Base-by-base conservation (phyloP, 2,888 invertebrate genomes). In the Leptinotarsa tumamoca region DNA sequence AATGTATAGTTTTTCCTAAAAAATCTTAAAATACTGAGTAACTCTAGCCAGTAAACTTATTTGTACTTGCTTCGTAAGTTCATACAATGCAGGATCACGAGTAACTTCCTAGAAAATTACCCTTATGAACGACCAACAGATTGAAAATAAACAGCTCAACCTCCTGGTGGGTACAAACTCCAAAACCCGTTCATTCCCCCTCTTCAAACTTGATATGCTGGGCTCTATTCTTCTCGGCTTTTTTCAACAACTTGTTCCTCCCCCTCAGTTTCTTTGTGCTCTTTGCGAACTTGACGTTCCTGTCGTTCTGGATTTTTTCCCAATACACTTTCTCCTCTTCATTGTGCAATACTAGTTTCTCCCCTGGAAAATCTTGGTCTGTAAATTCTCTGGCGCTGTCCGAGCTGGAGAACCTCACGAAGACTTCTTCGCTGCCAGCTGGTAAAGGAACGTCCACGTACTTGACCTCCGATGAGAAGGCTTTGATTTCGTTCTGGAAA, bases 291-390 rank as follows among this genome's bases (percentile, higher is more conserved):
- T 92, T 93, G 5, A 89, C 88, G 71, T 90, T 89, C 77, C 93
- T 90, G 84, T 93, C 93, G 15, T 88, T 87, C 80, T 90, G 89
- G 56, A 96, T 94, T 85, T 94, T 95, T 21, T 92, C 88, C 96
- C 97, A 97, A 88, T 98, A 97, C 27, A 89, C 88, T 54, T 90
- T 89, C 86, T 97, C 97, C 78, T 94, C 94, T 2, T 92, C 90
- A 1, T 93, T 76, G 61, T 83, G 84, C 80, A 80, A 71, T 10
- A 80, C 43, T 4, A 56, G 68, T 68, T 73, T 77, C 67, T 78
- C 77, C 1, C 80, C 80, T 7, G 56, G 50, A 58, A 67, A 79
- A 17, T 77, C 79, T 56, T 77, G 87, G 18, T 73, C 84, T 17
- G 84, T 84, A 78, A 87, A 87, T 63, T 86, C 85, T 76, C 87